Base-by-base conservation (phyloP, 1,140 invertebrate species). In the Diprion similis region DNA sequence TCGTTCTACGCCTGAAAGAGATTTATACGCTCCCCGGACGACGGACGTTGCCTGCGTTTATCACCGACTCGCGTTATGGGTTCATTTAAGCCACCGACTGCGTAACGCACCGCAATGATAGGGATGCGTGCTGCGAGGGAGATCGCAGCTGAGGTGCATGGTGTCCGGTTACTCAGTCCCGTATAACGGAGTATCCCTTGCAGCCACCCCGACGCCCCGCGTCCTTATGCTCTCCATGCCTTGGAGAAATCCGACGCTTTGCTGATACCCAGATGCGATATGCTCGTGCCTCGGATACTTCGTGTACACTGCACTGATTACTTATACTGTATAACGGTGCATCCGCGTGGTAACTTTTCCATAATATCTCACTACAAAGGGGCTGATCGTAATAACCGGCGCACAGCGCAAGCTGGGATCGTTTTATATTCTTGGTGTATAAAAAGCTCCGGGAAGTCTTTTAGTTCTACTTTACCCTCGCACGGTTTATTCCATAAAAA, bases 201-300 rank as follows among this genome's bases (percentile, higher is more conserved):
- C 24, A 37, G 24, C 24, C 2, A 37, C 24, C 24, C 24, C 24
- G 24, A 37, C 24, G 24, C 24, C 24, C 24, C 24, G 24, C 24
- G 24, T 37, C 24, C 24, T 37, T 6, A 37, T 37, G n/a, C n/a
- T n/a, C n/a, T 37, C 24, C 24, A 6, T 37, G 24, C 51, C 51
- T 59, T 59, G 51, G 51, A 59, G 51, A 59, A 59, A 59, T 59
- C 51, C 51, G 51, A 59, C 51, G 51, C 51, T 59, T 59, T 59
- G 51, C 9, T 59, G 51, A 59, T 59, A 59, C 9, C 51, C 51
- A 13, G n/a, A 13, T 17, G 51, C 51, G 51, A 59, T 59, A 59
- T 17, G 9, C 11, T 59, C 9, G 51, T 13, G 11, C 11, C 51
- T 6, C 1, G 24, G 24, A 37, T 37, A 37, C 24, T 37, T 59